Conservation (phyloP, 2,888 invertebrate genomes). For the Sinhomidia bicolor region DNA sequence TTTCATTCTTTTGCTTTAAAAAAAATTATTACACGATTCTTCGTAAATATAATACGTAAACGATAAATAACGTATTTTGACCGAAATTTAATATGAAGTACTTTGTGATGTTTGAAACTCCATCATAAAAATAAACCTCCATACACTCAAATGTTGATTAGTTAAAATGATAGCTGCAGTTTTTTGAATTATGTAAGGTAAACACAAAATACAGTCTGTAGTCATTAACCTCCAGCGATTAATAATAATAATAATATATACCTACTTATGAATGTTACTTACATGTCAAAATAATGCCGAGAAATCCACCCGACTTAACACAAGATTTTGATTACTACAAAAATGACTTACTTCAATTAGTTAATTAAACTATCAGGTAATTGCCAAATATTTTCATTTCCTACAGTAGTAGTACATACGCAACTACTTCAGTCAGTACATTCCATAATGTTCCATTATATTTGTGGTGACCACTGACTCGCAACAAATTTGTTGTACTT, state of each 20-base stretch:
- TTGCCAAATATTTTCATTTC: conserved; percentile 16
- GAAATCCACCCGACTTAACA: neutral
- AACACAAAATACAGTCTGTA: conserved; percentile 32
- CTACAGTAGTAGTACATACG: neutral
- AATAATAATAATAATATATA: too few species aligned
- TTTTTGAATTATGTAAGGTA: conserved; percentile 29
- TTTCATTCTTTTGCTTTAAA: too few species aligned
- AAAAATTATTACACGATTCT: too few species aligned
- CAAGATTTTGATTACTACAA: conserved; percentile 21
- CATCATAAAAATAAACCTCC: too few species aligned
- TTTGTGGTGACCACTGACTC: conserved; percentile 18
- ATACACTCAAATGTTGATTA: neutral
- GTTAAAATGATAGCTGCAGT: conserved; percentile 20
- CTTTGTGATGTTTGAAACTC: too few species aligned
- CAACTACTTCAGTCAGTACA: neutral
- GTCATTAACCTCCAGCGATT: neutral
- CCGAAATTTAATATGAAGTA: too few species aligned
- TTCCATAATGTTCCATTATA: neutral
- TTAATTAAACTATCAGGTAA: conserved; percentile 44
- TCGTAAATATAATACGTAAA: too few species aligned
- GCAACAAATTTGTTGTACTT: neutral
- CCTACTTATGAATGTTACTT: conserved; percentile 19
- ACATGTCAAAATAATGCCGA: conserved; percentile 13
- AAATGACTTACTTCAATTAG: conserved; percentile 18
- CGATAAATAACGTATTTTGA: too few species aligned